Evolutionary conservation across 2,797 vertebrate species (phyloP).

Genomic region (Enoplosus armatus): DNA sequence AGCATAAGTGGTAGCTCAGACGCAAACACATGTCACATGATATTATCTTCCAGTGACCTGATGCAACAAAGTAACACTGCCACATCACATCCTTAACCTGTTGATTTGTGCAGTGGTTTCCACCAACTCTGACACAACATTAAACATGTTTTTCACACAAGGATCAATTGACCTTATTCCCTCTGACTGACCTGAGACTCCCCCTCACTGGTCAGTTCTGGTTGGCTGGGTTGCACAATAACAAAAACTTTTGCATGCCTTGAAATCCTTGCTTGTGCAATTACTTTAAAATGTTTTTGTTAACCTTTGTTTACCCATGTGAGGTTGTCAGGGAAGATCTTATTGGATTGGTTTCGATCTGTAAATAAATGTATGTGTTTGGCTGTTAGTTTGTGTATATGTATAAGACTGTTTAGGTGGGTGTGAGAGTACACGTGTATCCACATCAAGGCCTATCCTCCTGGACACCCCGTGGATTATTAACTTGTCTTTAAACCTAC

Average conservation of each 20-base stretch:
- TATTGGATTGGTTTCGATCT: constrained; percentile 17
- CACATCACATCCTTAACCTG: neutral
- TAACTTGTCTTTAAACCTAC: neutral
- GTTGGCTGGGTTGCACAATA: constrained; percentile 47
- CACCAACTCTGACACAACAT: neutral
- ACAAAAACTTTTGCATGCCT: constrained; percentile 9
- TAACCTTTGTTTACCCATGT: neutral
- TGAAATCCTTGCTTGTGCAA: constrained; percentile 7
- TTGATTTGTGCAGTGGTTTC: constrained; percentile 3
- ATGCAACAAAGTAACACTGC: neutral
- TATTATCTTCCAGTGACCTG: neutral
- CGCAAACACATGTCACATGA: neutral
- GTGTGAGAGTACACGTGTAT: neutral
- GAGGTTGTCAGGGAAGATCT: neutral
- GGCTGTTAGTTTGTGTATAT: neutral
- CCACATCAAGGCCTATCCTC: neutral
- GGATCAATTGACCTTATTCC: constrained; percentile 34
- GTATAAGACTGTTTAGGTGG: neutral
- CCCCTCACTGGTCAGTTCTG: neutral
- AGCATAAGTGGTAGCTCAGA: neutral
- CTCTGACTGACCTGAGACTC: neutral
- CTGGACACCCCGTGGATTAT: constrained; percentile 19
- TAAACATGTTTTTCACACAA: constrained; percentile 41
- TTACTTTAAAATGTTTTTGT: neutral
- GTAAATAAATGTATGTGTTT: neutral